Evolutionary conservation across 1,140 invertebrate species (phyloP).

Genomic region (Leptestheria dahalacensis): DNA sequence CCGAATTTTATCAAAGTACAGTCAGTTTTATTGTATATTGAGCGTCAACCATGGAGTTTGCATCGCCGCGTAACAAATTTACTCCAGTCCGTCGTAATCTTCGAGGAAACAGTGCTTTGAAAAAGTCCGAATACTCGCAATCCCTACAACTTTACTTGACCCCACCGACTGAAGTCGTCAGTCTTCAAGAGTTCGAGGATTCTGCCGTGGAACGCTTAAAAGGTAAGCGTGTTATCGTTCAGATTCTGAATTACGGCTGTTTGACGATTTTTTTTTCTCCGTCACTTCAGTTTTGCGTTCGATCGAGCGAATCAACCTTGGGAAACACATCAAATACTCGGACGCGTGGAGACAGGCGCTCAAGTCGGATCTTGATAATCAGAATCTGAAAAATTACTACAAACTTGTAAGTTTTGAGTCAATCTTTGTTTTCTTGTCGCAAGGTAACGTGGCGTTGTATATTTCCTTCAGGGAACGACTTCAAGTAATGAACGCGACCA

Average conservation of each 20-base stretch:
- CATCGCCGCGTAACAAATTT: background rate
- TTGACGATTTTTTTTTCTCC: conserved; percentile 9
- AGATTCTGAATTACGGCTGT: background rate
- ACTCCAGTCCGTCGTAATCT: background rate
- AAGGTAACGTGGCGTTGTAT: conserved; percentile 5
- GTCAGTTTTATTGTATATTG: background rate
- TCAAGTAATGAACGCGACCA: conserved; percentile 15
- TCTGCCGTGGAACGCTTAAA: conserved; percentile 68
- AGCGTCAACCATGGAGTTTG: background rate
- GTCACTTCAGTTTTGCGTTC: conserved; percentile 44
- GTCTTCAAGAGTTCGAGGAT: conserved; percentile 72
- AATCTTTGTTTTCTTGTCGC: conserved; percentile 10
- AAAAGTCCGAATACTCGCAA: background rate
- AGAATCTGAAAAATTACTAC: conserved; percentile 44
- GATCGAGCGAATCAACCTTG: conserved; percentile 51
- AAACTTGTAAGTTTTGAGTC: conserved; percentile 24
- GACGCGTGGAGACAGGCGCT: conserved; percentile 58
- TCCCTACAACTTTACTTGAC: conserved; percentile 53
- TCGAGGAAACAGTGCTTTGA: background rate
- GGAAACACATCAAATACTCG: conserved; percentile 41
- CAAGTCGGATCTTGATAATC: conserved; percentile 47
- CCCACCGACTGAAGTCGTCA: conserved; percentile 57
- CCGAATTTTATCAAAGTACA: too few species aligned
- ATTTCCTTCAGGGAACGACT: conserved; percentile 13
- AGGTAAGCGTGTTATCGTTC: conserved; percentile 30